A percentile compares a stretch with the other conserved stretches of the same genome.
Evolutionary conservation across 2,113 vertebrate genomes (phyloP).

Genomic region (Vulpes lagopus): DNA sequence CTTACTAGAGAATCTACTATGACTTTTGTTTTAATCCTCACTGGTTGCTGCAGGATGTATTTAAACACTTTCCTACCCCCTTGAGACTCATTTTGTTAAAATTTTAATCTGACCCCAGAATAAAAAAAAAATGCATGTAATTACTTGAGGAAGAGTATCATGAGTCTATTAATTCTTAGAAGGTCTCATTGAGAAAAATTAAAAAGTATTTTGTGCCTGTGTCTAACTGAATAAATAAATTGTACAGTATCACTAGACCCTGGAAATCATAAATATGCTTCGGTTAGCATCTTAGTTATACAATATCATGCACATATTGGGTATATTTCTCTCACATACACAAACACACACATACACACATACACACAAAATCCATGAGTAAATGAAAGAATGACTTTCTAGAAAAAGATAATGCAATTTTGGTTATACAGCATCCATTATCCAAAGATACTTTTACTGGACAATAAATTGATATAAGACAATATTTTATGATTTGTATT

Average conservation of each 20-base stretch:
- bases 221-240: background rate
- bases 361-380: background rate
- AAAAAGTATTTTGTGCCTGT: background rate
- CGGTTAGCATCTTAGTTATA: background rate
- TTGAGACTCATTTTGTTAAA: background rate
- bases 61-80: background rate
- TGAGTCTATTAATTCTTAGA: background rate
- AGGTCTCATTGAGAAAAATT: background rate
- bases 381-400: background rate
- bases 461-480: background rate
- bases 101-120: background rate
- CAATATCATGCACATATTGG: background rate
- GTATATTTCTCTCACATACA: background rate
- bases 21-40: background rate
- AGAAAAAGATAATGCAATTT: background rate
- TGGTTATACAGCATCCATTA: background rate
- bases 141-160: background rate
- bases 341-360: background rate
- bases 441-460: background rate
- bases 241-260: background rate
- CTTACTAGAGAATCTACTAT: background rate
- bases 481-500: background rate
- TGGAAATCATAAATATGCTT: background rate
- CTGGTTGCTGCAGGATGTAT: background rate
- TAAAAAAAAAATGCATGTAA: background rate